Percentiles rank a stretch among this genome's conserved stretches.
These are phyloP conservation scores for Pseudococcus viburni DNA, from an alignment of 2,888 invertebrate genomes.

Conservation along the genomic window DNA sequence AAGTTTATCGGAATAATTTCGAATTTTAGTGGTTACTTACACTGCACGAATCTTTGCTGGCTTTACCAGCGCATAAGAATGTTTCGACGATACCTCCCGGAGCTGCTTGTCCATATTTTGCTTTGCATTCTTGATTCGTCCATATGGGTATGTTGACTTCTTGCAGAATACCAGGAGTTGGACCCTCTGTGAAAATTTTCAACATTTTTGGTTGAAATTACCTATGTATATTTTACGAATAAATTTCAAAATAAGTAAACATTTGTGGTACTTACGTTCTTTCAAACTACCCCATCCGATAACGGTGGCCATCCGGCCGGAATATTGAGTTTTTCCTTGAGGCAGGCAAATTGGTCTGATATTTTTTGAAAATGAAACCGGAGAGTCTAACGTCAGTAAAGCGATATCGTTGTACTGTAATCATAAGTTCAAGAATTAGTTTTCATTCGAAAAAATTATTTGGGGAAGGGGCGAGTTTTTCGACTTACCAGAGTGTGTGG, in stretches of 20 bases:
- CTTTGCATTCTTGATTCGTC: conserved; percentile 83
- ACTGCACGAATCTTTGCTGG: conserved; percentile 89
- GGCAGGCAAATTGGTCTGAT: conserved; percentile 87
- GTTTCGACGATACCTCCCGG: conserved; percentile 90
- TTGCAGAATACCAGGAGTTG: conserved; percentile 85
- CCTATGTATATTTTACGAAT: background rate
- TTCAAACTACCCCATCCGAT: conserved; percentile 90
- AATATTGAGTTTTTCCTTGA: conserved; percentile 74
- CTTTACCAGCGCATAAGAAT: conserved; percentile 90
- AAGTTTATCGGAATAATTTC: background rate
- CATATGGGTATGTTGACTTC: conserved; percentile 89
- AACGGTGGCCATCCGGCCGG: conserved; percentile 83
- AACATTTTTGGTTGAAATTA: background rate
- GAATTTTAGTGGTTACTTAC: conserved; percentile 75
- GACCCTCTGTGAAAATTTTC: conserved; percentile 77
- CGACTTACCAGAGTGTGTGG: conserved; percentile 80
- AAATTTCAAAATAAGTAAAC: too few relatives aligned
- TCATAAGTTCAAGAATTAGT: background rate
- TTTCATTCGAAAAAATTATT: background rate
- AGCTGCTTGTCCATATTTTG: conserved; percentile 87
- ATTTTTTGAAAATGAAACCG: conserved; percentile 80
- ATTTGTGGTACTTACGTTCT: conserved; percentile 76
- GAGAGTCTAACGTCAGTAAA: conserved; percentile 83
- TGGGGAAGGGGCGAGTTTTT: background rate
- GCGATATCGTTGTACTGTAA: conserved; percentile 87